A percentile compares a stretch with the other conserved stretches of the same genome.
Evolutionary conservation across 2,113 vertebrate genomes (phyloP).

Genomic region (Apodemus speciosus): DNA sequence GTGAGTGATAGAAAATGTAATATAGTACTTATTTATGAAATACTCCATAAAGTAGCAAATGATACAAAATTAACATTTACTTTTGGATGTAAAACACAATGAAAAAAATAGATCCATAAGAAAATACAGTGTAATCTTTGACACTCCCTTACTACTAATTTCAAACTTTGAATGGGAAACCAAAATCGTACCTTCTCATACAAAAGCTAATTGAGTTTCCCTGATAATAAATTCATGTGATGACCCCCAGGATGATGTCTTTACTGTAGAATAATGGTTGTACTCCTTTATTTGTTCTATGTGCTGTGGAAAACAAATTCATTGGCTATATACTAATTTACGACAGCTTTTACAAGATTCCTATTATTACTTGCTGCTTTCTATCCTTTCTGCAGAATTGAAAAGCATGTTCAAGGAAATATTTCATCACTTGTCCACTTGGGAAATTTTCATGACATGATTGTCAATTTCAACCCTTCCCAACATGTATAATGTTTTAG

Average conservation of each 20-base stretch:
- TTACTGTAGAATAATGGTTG: no score
- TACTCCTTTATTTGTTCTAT: neutral
- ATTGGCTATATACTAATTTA: no score
- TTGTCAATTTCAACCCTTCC: neutral
- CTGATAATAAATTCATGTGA: neutral
- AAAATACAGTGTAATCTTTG: neutral
- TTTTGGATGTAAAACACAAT: neutral
- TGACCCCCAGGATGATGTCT: no score
- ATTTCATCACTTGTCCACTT: neutral
- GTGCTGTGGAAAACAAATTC: neutral
- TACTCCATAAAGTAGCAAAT: neutral
- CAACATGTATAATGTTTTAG: accelerated
- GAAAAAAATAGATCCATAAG: neutral
- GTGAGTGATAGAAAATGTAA: neutral
- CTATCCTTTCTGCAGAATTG: neutral
- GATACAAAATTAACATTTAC: neutral
- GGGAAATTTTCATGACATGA: neutral
- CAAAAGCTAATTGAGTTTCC: no score
- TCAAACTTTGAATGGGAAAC: no score
- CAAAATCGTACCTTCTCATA: neutral
- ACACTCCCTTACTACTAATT: neutral
- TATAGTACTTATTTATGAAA: neutral
- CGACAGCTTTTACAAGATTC: neutral
- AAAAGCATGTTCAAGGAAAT: neutral
- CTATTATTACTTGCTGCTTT: neutral